These are phyloP conservation scores for Rattus rattus DNA, from an alignment of 2,113 vertebrate species.

Conservation along the genomic window DNA sequence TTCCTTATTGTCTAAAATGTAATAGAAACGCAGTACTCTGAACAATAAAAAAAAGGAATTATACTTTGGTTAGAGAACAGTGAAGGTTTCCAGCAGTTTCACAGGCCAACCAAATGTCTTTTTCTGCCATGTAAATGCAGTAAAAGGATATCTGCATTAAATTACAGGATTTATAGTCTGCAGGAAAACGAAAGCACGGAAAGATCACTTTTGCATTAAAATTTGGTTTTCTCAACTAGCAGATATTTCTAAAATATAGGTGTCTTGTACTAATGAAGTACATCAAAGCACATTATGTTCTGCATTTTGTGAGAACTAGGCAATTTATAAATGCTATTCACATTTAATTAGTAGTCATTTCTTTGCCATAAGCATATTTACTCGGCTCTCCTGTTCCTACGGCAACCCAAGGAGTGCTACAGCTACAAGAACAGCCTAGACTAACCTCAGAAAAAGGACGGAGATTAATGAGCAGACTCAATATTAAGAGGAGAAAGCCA, in stretches of 20 bases:
- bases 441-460: conserved; percentile 84
- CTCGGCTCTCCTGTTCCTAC: conserved; percentile 92
- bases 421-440: conserved; percentile 84
- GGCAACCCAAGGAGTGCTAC: conserved; percentile 92
- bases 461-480: conserved; percentile 94
- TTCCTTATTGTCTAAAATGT: conserved; percentile 46
- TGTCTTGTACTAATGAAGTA: conserved; percentile 72
- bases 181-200: conserved; percentile 51
- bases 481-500: conserved; percentile 85
- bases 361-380: conserved; percentile 93
- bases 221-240: conserved; percentile 59
- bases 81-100: conserved; percentile 67
- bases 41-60: conserved; percentile 37
- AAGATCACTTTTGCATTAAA: conserved; percentile 77
- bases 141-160: conserved; percentile 58
- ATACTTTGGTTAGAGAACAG: conserved; percentile 51
- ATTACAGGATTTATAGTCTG: conserved; percentile 77
- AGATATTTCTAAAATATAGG: conserved; percentile 66
- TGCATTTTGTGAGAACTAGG: conserved; percentile 80
- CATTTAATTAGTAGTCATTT: conserved; percentile 94
- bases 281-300: conserved; percentile 75
- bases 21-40: conserved; percentile 4
- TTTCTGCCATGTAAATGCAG: conserved; percentile 71
- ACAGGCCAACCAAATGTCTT: conserved; percentile 66
- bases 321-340: conserved; percentile 87